Evolutionary conservation across 2,888 invertebrate genomes (phyloP), one percentile per base, ranked within the genome.

Genomic region (Tachina lurida): DNA sequence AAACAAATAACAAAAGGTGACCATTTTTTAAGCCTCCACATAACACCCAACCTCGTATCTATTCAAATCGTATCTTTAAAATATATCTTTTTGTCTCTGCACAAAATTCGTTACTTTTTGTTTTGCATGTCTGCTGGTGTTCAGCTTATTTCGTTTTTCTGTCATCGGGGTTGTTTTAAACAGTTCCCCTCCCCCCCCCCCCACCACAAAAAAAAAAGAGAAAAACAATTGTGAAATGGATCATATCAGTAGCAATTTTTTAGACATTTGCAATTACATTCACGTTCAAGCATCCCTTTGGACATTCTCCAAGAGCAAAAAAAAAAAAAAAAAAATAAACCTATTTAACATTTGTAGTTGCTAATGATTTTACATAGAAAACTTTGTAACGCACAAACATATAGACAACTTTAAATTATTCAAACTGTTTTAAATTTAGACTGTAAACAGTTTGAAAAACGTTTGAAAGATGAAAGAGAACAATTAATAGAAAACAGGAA

Each of bases 241-340:
- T 47, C 63, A 47, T 70, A 76, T 76, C 76, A 63, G 47, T 76
- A 17, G 22, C 70, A 70, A 70, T 63, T 76, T 76, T 70, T 62
- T 41, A 45, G 17, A n/a, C 45, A 58, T 76, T 70, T 63, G 22
- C 49, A 39, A 82, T 76, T 54, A 56, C 12, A 54, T 52, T 63
- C 68, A 70, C 79, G 63, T 54, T 75, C 31, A 75, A 86, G 71
- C 75, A 65, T 83, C 74, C 86, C 79, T 79, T 75, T 75, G 75
- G 65, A 78, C 58, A 43, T 71, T 70, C 19, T 43, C 22, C 39
- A 45, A 54, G 39, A 52, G 15, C 13, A 60, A 60, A 58, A n/a
- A 15, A 60, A 60, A 58, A n/a, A 31, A 31, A 3, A 19, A 58
- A 52, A 58, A n/a, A 41, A 31, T 31, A 31, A 31, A 31, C 31